A percentile compares a stretch with the other conserved stretches of the same genome.
These are phyloP conservation scores for Synergus umbraculus DNA, from an alignment of 2,888 invertebrate species.

Conservation along the genomic window DNA sequence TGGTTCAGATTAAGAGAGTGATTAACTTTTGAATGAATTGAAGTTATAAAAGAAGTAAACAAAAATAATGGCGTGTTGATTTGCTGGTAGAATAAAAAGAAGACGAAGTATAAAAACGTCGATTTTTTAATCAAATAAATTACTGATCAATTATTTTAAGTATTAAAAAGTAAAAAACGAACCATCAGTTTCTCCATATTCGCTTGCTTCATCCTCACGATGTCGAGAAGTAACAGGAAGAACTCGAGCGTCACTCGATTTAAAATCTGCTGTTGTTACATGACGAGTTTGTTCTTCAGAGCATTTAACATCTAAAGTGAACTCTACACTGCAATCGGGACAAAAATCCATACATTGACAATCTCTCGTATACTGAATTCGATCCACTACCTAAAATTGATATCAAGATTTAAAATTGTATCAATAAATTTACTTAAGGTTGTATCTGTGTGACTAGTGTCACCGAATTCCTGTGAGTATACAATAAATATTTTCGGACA, in stretches of 20 bases:
- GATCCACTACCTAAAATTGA: constrained; percentile 86
- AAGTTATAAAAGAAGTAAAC: no score
- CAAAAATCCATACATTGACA: constrained; percentile 99
- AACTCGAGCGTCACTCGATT: constrained; percentile 93
- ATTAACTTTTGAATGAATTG: background rate
- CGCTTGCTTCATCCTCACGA: constrained; percentile 93
- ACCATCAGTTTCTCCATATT: constrained; percentile 97
- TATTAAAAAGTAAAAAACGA: constrained; percentile 72
- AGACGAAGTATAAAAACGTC: no score
- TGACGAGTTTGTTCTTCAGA: constrained; percentile 95
- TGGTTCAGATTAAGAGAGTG: no score
- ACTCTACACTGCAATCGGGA: constrained; percentile 97
- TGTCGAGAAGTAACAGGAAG: constrained; percentile 95
- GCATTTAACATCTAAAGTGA: constrained; percentile 97
- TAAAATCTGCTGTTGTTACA: constrained; percentile 97
- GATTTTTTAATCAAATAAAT: background rate
- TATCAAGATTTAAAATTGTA: background rate
- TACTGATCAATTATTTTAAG: background rate
- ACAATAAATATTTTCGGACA: background rate
- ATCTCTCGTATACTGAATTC: constrained; percentile 95
- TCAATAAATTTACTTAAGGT: background rate
- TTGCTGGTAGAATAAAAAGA: no score
- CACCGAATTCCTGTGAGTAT: no score
- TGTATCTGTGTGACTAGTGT: no score
- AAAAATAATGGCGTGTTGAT: no score